Evolutionary conservation across 2,113 vertebrate genomes (phyloP).

Genomic region (Callorhinus ursinus): DNA sequence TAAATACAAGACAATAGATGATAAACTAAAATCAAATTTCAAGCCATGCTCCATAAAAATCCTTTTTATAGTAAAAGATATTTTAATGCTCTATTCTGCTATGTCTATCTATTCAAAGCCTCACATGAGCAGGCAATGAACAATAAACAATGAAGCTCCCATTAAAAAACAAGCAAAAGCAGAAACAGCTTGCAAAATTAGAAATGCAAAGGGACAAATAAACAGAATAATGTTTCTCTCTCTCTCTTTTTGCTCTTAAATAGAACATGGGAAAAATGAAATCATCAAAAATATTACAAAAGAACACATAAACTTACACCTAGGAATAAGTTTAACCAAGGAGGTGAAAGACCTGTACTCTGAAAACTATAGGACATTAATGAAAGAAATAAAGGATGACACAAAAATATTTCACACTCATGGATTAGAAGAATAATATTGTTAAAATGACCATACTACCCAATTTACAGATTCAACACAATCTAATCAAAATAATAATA

Average conservation of each 20-base stretch:
- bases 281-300: not conserved
- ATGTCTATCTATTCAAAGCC: not conserved
- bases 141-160: not conserved
- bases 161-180: not conserved
- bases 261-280: not conserved
- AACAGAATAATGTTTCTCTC: not conserved
- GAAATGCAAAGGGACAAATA: not conserved
- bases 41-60: not conserved
- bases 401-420: not conserved
- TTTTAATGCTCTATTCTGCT: not conserved
- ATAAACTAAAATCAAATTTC: not conserved
- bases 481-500: not conserved
- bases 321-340: not conserved
- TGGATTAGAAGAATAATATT: not conserved
- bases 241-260: not conserved
- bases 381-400: not conserved
- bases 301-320: not conserved
- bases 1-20: not conserved
- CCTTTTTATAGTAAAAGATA: not conserved
- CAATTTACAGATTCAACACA: not conserved
- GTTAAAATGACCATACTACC: not conserved
- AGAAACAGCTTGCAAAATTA: not conserved
- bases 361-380: not conserved
- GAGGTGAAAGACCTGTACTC: not conserved
- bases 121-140: not conserved